Evolutionary conservation across 1,140 invertebrate species (phyloP).

Genomic region (Tigriopus japonicus): DNA sequence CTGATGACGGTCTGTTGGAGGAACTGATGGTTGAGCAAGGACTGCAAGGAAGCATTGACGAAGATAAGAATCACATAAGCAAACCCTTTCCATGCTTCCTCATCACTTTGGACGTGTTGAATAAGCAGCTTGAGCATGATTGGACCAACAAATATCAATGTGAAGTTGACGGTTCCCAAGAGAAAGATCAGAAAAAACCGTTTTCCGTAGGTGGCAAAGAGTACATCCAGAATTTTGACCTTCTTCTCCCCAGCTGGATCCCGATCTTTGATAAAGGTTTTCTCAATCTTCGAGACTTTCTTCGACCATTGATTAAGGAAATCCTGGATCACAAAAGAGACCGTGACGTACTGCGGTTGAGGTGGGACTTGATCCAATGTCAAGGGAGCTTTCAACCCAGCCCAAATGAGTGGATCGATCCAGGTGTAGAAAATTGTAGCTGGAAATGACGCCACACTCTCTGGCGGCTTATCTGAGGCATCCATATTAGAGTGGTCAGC

Average conservation of each 20-base stretch:
- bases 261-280: too few species aligned
- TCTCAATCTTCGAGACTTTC: not conserved
- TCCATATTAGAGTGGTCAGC: not conserved
- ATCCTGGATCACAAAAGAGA: not conserved
- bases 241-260: too few species aligned
- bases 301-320: not conserved
- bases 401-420: slow-evolving; percentile 7
- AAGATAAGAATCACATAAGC: slow-evolving; percentile 26
- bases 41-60: slow-evolving; percentile 15
- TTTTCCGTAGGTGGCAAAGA: not conserved
- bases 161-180: not conserved
- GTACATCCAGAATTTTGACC: too few species aligned
- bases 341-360: not conserved
- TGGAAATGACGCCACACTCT: not conserved
- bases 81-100: slow-evolving; percentile 25
- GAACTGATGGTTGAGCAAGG: not conserved
- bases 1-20: not conserved
- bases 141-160: not conserved
- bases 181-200: not conserved
- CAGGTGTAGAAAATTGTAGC: slow-evolving; percentile 14
- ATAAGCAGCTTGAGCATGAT: not conserved
- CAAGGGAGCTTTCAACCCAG: slow-evolving; percentile 12
- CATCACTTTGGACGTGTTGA: not conserved
- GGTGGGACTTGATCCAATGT: slow-evolving; percentile 13
- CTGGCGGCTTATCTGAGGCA: not conserved